Evolutionary conservation across 2,113 vertebrate species (phyloP).

Genomic region (Mustela nigripes): DNA sequence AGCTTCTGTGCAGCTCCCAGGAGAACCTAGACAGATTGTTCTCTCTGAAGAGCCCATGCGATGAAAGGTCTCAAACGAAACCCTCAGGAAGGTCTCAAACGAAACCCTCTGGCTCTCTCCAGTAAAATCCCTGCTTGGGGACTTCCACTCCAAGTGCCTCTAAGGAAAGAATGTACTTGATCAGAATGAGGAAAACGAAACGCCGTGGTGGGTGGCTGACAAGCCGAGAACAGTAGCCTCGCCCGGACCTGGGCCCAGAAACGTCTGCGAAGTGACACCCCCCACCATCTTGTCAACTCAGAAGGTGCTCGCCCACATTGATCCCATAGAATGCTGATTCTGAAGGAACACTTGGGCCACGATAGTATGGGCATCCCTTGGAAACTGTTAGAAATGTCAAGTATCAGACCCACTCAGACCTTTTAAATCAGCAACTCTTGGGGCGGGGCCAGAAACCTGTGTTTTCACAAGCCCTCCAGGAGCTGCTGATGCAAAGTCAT

Average conservation of each 20-base stretch:
- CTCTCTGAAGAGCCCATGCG: not conserved
- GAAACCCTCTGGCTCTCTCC: not conserved
- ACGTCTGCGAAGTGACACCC: not conserved
- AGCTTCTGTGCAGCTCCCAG: not conserved
- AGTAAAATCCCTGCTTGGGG: not conserved
- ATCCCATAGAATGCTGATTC: not conserved
- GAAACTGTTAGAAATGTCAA: not conserved
- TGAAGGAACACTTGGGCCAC: not conserved
- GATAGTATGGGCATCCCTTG: not conserved
- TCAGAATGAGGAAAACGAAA: not conserved
- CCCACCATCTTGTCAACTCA: too few relatives aligned
- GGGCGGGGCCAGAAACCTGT: not conserved
- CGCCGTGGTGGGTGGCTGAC: rapidly evolving
- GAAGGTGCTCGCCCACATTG: not conserved
- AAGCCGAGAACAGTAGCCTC: rapidly evolving
- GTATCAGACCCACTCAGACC: not conserved
- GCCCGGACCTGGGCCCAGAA: not conserved
- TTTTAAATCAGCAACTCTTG: not conserved
- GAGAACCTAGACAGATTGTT: not conserved
- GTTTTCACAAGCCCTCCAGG: not conserved
- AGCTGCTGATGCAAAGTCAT: not conserved
- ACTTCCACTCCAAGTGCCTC: not conserved
- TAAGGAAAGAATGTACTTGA: not conserved
- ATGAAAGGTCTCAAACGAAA: not conserved
- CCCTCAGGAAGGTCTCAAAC: too few relatives aligned